A percentile compares a stretch with the other conserved stretches of the same genome.
phyloP scores from a whole-genome alignment of 2,113 vertebrate species.

The Mastomys natalensis region DNA sequence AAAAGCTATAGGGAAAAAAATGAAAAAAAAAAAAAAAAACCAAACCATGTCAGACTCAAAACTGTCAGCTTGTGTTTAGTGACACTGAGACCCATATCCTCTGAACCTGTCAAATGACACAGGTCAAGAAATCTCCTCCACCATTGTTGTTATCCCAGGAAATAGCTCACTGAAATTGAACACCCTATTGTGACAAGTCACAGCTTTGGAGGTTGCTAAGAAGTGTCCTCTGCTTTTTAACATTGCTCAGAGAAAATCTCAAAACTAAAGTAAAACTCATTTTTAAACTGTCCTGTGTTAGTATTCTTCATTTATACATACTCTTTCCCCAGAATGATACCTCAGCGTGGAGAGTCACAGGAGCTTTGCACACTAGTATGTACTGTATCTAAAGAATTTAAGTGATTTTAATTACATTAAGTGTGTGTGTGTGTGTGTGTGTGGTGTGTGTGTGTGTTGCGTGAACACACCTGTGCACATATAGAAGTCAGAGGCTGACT shows the following conservation, averaged over 20 bases:
- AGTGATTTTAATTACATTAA: neutral
- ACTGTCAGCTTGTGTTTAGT: neutral
- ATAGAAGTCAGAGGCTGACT: neutral
- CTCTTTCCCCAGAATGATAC: neutral
- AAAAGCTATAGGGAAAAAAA: neutral
- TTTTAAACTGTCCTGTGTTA: neutral
- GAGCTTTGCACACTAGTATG: neutral
- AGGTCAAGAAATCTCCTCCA: no score
- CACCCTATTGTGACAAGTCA: neutral
- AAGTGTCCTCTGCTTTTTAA: neutral
- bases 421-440: neutral
- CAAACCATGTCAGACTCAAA: neutral
- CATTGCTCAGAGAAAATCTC: neutral
- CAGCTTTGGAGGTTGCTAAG: neutral
- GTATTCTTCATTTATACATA: neutral
- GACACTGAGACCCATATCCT: neutral
- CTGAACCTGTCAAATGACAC: neutral
- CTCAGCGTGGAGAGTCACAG: neutral
- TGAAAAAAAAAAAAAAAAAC: neutral
- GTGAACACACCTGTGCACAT: neutral
- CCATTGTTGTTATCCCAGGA: neutral
- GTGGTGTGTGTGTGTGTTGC: neutral
- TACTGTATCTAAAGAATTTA: neutral
- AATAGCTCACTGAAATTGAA: neutral
- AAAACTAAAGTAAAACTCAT: neutral